phyloP scores from a whole-genome alignment of 2,888 invertebrate species.

The Clistopyga incitator region DNA sequence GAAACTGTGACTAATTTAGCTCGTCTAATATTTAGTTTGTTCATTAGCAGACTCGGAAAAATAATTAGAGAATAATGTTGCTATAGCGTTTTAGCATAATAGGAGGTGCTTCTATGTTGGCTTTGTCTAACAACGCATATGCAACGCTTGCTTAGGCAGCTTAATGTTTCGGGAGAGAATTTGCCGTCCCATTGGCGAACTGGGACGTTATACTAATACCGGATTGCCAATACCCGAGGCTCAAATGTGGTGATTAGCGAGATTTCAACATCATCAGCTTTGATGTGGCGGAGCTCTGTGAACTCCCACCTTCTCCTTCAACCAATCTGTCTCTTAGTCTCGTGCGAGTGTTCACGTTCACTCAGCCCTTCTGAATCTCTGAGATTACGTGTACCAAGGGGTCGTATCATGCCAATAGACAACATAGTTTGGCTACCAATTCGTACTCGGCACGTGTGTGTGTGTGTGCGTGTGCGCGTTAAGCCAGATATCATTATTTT shows the following conservation, averaged over 20 bases:
- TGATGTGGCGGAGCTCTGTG: slow-evolving; percentile 74
- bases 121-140: slow-evolving; percentile 18
- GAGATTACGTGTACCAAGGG: slow-evolving; percentile 70
- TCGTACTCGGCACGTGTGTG: slow-evolving; percentile 6
- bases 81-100: background rate
- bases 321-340: slow-evolving; percentile 31
- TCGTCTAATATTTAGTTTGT: background rate
- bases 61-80: background rate
- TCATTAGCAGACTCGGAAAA: background rate
- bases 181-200: slow-evolving; percentile 35
- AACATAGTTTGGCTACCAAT: background rate
- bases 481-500: slow-evolving; percentile 29
- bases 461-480: background rate
- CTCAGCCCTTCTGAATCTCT: slow-evolving; percentile 65
- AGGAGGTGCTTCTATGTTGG: background rate
- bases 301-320: slow-evolving; percentile 36
- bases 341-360: slow-evolving; percentile 7
- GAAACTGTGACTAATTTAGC: background rate
- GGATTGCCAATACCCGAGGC: slow-evolving; percentile 66
- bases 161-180: slow-evolving; percentile 31
- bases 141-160: background rate
- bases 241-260: slow-evolving; percentile 78
- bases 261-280: slow-evolving; percentile 81
- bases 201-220: slow-evolving; percentile 56
- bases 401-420: slow-evolving; percentile 1